phyloP scores from a whole-genome alignment of 2,113 vertebrate genomes.

The Calidris pygmaea region DNA sequence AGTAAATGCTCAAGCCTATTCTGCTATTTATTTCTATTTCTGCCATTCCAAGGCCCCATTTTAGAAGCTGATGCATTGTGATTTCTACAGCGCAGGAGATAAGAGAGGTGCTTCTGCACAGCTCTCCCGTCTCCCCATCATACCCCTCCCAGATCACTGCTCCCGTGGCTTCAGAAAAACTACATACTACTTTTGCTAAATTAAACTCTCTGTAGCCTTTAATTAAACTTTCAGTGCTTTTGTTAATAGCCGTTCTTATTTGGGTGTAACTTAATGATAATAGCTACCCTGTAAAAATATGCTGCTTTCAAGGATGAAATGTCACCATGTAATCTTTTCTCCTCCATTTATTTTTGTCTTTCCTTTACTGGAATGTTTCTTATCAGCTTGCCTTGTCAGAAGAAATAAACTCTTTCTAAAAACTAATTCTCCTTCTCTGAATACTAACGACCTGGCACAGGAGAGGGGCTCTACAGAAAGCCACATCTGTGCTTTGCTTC shows the following conservation, averaged over 20 bases:
- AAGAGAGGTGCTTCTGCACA: background rate
- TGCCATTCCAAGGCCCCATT: background rate
- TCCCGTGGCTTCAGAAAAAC: background rate
- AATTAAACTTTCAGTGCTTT: constrained; percentile 39
- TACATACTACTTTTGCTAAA: background rate
- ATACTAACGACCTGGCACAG: background rate
- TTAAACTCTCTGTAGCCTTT: background rate
- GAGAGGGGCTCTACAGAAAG: background rate
- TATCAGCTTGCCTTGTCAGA: constrained; percentile 49
- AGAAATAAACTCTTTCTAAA: constrained; percentile 28
- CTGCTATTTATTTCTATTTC: constrained; percentile 2
- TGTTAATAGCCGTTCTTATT: constrained; percentile 2
- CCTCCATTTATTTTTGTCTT: constrained; percentile 12
- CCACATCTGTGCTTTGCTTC: background rate
- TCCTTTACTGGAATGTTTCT: constrained; percentile 12
- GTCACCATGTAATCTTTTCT: background rate
- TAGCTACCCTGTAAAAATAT: background rate
- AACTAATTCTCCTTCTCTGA: constrained; percentile 3
- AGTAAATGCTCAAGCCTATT: background rate
- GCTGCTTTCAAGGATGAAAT: background rate
- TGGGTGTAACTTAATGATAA: constrained; percentile 41
- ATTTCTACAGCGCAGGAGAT: background rate
- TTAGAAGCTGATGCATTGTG: background rate
- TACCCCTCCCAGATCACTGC: background rate
- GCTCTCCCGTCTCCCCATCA: background rate